Evolutionary conservation across 2,888 invertebrate genomes (phyloP), one percentile per base, ranked within the genome.

Genomic region (Synanthedon andrenaeformis): DNA sequence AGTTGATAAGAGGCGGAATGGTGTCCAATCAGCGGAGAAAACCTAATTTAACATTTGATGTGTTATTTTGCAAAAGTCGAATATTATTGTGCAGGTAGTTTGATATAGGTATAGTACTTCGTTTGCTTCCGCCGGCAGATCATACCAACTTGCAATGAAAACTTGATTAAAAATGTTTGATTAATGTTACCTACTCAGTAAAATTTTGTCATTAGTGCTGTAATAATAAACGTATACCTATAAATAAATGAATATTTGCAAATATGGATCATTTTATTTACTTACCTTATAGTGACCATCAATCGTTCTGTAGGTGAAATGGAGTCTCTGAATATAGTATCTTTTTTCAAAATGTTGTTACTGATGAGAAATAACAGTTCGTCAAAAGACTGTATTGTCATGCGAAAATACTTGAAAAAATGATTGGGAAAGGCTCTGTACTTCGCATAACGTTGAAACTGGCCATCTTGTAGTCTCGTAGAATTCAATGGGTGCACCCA

Each of bases 261-360:
- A 53, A 53, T 53, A 53, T 53, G 53, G 53, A 53, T 53, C 48
- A 53, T 53, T 53, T 53, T 53, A 53, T 53, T 53, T 53, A 49
- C 52, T 53, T 53, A 53, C 53, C 53, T 48, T 53, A 53, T 53
- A 53, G 53, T 53, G 53, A 49, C 41, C 52, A 49, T 48, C 53
- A 49, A 53, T 49, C 52, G 52, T 52, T 48, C 52, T 35, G 52
- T 48, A 48, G 52, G 52, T 52, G 52, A 49, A 52, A n/a, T n/a
- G n/a, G n/a, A n/a, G n/a, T n/a, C n/a, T n/a, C n/a, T n/a, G n/a
- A n/a, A n/a, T n/a, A n/a, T n/a, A n/a, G n/a, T n/a, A n/a, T n/a
- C n/a, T n/a, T n/a, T n/a, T n/a, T n/a, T n/a, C n/a, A n/a, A n/a
- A n/a, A n/a, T n/a, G n/a, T n/a, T n/a, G n/a, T n/a, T n/a, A n/a